Conservation (phyloP, 1,140 invertebrate genomes). For the Zophobas morio region DNA sequence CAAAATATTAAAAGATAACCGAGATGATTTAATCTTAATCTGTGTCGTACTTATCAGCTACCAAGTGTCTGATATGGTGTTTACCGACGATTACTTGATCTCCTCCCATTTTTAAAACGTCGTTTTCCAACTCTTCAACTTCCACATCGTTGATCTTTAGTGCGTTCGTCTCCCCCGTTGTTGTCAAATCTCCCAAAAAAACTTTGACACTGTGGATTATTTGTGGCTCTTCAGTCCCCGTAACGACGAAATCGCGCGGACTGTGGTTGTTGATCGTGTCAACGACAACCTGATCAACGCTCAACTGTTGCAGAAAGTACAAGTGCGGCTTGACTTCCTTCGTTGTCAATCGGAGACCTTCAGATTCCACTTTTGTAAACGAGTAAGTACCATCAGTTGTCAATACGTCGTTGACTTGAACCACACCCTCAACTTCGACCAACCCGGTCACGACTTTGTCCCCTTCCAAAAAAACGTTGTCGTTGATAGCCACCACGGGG, state of each 20-base stretch:
- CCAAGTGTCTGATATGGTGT: slow-evolving; percentile 48
- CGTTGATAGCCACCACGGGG: slow-evolving; percentile 65
- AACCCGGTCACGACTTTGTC: slow-evolving; percentile 67
- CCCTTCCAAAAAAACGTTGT: slow-evolving; percentile 63
- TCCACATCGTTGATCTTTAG: slow-evolving; percentile 60
- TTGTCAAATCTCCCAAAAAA: slow-evolving; percentile 62
- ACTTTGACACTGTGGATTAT: slow-evolving; percentile 65
- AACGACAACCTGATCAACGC: slow-evolving; percentile 60
- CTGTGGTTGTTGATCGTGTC: slow-evolving; percentile 64
- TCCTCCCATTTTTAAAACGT: slow-evolving; percentile 63
- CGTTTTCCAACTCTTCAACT: slow-evolving; percentile 60
- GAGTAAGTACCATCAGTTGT: slow-evolving; percentile 46
- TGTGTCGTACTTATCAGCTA: slow-evolving; percentile 49
- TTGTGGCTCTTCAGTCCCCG: slow-evolving; percentile 64
- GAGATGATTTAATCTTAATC: neutral
- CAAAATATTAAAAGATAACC: slow-evolving; percentile 23
- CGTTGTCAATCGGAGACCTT: slow-evolving; percentile 59
- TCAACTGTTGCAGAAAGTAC: slow-evolving; percentile 65
- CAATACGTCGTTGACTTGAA: slow-evolving; percentile 63
- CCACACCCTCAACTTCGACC: slow-evolving; percentile 62
- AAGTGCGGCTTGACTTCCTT: slow-evolving; percentile 59
- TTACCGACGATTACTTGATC: slow-evolving; percentile 67
- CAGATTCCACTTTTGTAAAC: slow-evolving; percentile 50
- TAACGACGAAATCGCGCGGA: slow-evolving; percentile 59
- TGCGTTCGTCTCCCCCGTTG: slow-evolving; percentile 59